Evolutionary conservation across 2,888 invertebrate species (phyloP).

Genomic region (Onthophagus sagittarius): DNA sequence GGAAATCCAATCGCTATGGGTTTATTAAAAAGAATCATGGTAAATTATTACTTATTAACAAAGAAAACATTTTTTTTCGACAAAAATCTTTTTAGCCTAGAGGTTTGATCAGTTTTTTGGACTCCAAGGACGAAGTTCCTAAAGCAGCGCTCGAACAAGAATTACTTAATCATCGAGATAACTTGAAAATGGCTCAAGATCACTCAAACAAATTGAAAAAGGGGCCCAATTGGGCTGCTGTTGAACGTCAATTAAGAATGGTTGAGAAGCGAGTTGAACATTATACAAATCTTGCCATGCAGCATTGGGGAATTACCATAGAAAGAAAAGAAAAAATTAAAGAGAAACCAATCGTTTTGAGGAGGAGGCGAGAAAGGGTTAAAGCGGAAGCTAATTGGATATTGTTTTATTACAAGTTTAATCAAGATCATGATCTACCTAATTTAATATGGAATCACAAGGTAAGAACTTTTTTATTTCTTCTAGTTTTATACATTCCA

Average conservation of each 20-base stretch:
- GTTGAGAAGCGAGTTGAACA: slow-evolving; percentile 73
- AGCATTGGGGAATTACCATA: slow-evolving; percentile 66
- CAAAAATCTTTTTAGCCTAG: slow-evolving; percentile 64
- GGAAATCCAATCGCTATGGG: slow-evolving; percentile 90
- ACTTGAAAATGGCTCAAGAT: slow-evolving; percentile 89
- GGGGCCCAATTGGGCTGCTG: slow-evolving; percentile 67
- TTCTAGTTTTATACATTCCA: too few relatives aligned
- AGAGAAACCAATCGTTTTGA: slow-evolving; percentile 84
- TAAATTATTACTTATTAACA: slow-evolving; percentile 46
- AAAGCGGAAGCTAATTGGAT: slow-evolving; percentile 89
- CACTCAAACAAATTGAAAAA: slow-evolving; percentile 64
- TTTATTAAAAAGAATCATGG: slow-evolving; percentile 82
- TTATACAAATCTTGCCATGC: slow-evolving; percentile 61
- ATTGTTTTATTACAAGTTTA: slow-evolving; percentile 93
- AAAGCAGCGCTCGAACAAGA: slow-evolving; percentile 68
- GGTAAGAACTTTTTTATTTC: slow-evolving; percentile 51
- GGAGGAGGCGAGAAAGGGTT: slow-evolving; percentile 83
- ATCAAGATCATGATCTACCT: slow-evolving; percentile 88
- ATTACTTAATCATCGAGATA: slow-evolving; percentile 78
- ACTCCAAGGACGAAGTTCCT: slow-evolving; percentile 82
- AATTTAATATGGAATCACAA: slow-evolving; percentile 99
- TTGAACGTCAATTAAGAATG: slow-evolving; percentile 68
- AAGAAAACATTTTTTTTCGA: background rate
- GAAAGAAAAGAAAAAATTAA: slow-evolving; percentile 60
- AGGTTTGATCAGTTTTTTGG: slow-evolving; percentile 85